Evolutionary conservation across 2,113 vertebrate genomes (phyloP).

Genomic region (Paramormyrops kingsleyae): DNA sequence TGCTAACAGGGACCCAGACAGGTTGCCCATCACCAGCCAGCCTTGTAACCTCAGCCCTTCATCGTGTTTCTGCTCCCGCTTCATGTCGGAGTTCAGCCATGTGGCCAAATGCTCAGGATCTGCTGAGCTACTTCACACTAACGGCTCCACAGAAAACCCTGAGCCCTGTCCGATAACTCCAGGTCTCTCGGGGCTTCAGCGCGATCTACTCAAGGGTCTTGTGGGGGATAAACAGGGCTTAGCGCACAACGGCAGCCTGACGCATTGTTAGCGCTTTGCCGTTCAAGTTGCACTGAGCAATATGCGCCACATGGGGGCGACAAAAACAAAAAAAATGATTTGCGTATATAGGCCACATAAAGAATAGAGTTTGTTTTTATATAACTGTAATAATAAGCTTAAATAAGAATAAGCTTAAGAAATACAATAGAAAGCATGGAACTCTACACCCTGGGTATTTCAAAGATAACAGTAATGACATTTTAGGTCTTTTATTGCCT

Average conservation of each 20-base stretch:
- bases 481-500: background rate
- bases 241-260: background rate
- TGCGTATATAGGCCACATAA: background rate
- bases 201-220: background rate
- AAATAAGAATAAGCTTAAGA: background rate
- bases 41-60: background rate
- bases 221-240: background rate
- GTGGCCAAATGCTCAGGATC: background rate
- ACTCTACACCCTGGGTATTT: background rate
- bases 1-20: background rate
- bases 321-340: background rate
- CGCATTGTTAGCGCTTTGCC: background rate
- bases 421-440: background rate
- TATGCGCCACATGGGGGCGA: conserved; percentile 9
- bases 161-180: background rate
- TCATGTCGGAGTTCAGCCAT: background rate
- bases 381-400: background rate
- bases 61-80: background rate
- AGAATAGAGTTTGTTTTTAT: background rate
- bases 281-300: background rate
- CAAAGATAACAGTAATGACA: background rate
- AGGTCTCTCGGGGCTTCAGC: background rate
- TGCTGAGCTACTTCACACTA: background rate
- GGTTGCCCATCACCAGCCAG: background rate
- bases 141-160: background rate